Evolutionary conservation across 2,113 vertebrate genomes (phyloP), one percentile per base, ranked within the genome.

Genomic region (Tapirus terrestris): DNA sequence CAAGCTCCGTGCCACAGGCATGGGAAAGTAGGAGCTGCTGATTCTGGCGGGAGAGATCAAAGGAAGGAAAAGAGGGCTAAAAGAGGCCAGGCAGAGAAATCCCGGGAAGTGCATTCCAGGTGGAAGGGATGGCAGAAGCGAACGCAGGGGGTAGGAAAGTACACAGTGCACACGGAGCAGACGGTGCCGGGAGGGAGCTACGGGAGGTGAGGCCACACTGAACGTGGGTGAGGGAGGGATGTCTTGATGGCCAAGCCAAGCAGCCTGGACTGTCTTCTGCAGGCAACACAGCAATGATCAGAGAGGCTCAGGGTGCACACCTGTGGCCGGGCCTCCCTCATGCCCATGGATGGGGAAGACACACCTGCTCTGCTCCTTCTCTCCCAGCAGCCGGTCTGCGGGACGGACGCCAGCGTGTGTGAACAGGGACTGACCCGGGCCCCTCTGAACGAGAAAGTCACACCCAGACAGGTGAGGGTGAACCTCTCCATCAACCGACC

Each of bases 111-210:
- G 45, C 67, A 25, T 12, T 17, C 7, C 67, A 10, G 73, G 48
- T 14, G 27, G 23, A 18, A 16, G 53, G 31, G n/a, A 3, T 0
- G 6, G 29, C 31, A 4, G 91, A 18, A 14, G 53, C 31, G 1
- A 5, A 27, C 0, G 31, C 17, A 0, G 23, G 75, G 53, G 36
- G 56, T 1, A 25, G 58, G 72, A 2, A 8, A 9, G 21, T 1
- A 36, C 31, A 31, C 1, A 0, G 25, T 0, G n/a, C 17, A 0
- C 2, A 0, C 0, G 45, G 36, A 29, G 36, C 33, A 56, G 75
- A 8, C n/a, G 4, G 48, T 2, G n/a, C 5, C 18, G 33, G 20
- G 39, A 18, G 23, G 8, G 18, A 29, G 3, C 18, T 12, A 3
- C 0, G 14, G 48, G 48, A 43, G 60, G 0, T 23, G 48, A 43